Percentiles rank a stretch among this genome's conserved stretches.
These are phyloP conservation scores for Hypena proboscidalis DNA, from an alignment of 2,888 invertebrate species.

Conservation along the genomic window DNA sequence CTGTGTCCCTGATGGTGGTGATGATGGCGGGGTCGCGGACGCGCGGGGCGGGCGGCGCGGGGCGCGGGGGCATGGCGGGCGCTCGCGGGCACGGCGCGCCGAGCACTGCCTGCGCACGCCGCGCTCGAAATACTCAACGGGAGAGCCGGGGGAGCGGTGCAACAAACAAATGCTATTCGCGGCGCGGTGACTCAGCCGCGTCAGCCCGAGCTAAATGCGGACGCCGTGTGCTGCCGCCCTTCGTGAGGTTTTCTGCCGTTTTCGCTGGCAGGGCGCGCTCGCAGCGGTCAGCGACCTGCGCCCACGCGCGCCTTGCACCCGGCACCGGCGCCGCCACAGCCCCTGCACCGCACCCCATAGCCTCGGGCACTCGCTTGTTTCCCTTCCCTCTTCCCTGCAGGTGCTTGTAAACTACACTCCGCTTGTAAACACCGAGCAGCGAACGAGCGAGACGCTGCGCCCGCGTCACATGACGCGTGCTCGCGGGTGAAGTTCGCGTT, in stretches of 20 bases:
- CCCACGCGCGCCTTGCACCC: constrained; percentile 77
- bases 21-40: constrained; percentile 84
- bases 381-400: constrained; percentile 26
- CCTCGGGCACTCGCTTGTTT: constrained; percentile 23
- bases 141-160: constrained; percentile 80
- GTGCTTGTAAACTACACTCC: constrained; percentile 32
- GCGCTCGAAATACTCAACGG: constrained; percentile 76
- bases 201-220: constrained; percentile 84
- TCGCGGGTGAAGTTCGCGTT: constrained; percentile 39
- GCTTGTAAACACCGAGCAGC: constrained; percentile 41
- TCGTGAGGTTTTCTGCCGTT: constrained; percentile 81
- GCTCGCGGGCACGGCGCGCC: constrained; percentile 70
- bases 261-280: constrained; percentile 75
- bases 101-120: constrained; percentile 70
- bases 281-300: constrained; percentile 81
- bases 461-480: constrained; percentile 42
- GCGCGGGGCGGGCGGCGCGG: constrained; percentile 74
- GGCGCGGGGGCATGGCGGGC: constrained; percentile 74
- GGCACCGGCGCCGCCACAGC: constrained; percentile 48
- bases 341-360: constrained; percentile 20
- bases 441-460: constrained; percentile 18
- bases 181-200: constrained; percentile 81
- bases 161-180: constrained; percentile 84
- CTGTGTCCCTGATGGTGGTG: constrained; percentile 87
- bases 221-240: constrained; percentile 82